phyloP scores from a whole-genome alignment of 2,888 invertebrate genomes.

The Miltochrista miniata region DNA sequence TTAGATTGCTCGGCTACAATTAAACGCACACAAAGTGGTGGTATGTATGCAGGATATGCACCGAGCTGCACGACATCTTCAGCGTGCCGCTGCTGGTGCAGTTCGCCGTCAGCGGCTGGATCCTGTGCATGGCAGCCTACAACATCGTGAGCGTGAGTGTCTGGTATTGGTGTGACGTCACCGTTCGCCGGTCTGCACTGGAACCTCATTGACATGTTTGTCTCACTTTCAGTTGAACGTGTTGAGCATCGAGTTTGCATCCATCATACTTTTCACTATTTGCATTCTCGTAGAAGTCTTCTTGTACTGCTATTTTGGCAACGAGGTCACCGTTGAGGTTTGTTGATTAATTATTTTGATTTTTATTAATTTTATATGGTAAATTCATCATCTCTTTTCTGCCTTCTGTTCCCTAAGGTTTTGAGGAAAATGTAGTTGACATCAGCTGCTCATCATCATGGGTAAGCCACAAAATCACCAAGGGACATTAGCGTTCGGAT shows the following conservation, averaged over 20 bases:
- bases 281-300: slow-evolving; percentile 79
- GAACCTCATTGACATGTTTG: not conserved
- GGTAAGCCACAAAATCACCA: too few species aligned
- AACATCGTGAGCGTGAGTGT: slow-evolving; percentile 56
- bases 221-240: slow-evolving; percentile 44
- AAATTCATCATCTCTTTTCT: too few species aligned
- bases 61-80: slow-evolving; percentile 52
- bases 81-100: slow-evolving; percentile 56
- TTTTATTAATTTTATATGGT: too few species aligned
- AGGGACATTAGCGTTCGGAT: too few species aligned
- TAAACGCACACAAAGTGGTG: not conserved
- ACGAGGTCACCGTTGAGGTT: slow-evolving; percentile 78
- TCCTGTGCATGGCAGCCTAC: slow-evolving; percentile 66
- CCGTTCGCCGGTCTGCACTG: too few species aligned
- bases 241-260: slow-evolving; percentile 65
- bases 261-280: slow-evolving; percentile 70
- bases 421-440: too few species aligned
- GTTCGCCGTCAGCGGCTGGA: slow-evolving; percentile 64
- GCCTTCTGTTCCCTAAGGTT: too few species aligned
- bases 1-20: not conserved
- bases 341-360: not conserved
- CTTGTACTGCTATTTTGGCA: slow-evolving; percentile 80
- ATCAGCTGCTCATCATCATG: too few species aligned
- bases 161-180: too few species aligned
- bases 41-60: slow-evolving; percentile 39